Conservation (phyloP, 2,797 vertebrate genomes). For the Melanotaenia parkinsoni region DNA sequence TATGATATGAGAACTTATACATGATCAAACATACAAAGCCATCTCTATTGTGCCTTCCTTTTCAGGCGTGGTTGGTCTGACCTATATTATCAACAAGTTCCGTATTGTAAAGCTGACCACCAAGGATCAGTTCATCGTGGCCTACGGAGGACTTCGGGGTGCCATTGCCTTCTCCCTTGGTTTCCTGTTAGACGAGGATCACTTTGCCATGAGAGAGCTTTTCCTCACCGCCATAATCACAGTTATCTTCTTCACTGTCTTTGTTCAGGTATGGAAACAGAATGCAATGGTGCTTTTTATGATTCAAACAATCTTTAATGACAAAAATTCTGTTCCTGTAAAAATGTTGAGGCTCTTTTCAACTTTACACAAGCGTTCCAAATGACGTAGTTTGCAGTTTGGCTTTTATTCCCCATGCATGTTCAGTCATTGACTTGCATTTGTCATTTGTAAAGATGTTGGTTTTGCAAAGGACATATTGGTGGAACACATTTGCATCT, state of each 20-base stretch:
- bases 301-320: not conserved
- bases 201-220: constrained; percentile 88
- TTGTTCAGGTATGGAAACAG: constrained; percentile 89
- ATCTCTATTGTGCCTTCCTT: not conserved
- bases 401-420: not conserved
- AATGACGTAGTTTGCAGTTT: too few species aligned
- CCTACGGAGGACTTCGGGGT: constrained; percentile 95
- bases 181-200: constrained; percentile 85
- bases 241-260: constrained; percentile 98
- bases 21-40: too few species aligned
- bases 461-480: constrained; percentile 26
- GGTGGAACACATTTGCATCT: constrained; percentile 22
- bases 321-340: not conserved
- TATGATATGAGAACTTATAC: not conserved
- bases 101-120: constrained; percentile 96
- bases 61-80: constrained; percentile 92
- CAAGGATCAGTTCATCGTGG: constrained; percentile 98
- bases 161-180: constrained; percentile 97
- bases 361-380: too few species aligned
- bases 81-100: constrained; percentile 96
- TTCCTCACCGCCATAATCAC: constrained; percentile 99
- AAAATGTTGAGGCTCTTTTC: not conserved
- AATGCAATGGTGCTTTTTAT: not conserved
- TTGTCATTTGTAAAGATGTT: not conserved
- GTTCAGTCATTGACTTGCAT: constrained; percentile 9